Base-by-base conservation (phyloP, 2,113 vertebrate genomes). In the Tychaedon coryphoeus region DNA sequence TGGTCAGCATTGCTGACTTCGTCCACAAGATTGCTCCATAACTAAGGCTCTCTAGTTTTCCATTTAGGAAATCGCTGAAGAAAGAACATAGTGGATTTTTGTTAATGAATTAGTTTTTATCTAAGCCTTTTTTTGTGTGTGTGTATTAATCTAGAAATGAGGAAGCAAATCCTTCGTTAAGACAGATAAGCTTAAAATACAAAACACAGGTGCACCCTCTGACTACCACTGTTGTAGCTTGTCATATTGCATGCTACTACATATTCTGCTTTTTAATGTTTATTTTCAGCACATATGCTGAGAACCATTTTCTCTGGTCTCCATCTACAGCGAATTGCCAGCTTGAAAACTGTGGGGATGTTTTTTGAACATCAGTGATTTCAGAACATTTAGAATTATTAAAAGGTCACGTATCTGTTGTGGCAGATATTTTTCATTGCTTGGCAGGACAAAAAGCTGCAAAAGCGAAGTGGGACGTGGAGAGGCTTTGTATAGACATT, bases 161-260 rank as follows among this genome's bases (percentile, higher is more conserved):
- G 34, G 69, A 71, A 84, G 45, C 43, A 89, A 95, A 93, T 94
- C 88, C 65, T 84, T 89, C 53, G 24, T 74, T 77, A 72, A 77
- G 83, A 65, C 47, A 73, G 75, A 64, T 67, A 60, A 80, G 67
- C 42, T 88, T 19, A 45, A 75, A 85, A 62, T 54, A 14, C 34
- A 54, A 50, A 47, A 24, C 34, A 16, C 11, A 36, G 38, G 23
- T 29, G 17, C 36, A 25, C 4, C 2, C 16, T 60, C 29, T 54
- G 57, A 42, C 26, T 88, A 2, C 16, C 9, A 12, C 26, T 64
- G 8, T 38, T 26, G 43, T 19, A 71, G 25, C 0, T 6, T 31
- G 11, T 42, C 45, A 12, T 56, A 18, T 57, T 70, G 7, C 20
- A 9, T 67, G 19, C 62, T 72, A 5, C 29, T 70, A 9, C 10